Conservation (phyloP, 1,140 invertebrate species). For the Lutraria rhynchaena region DNA sequence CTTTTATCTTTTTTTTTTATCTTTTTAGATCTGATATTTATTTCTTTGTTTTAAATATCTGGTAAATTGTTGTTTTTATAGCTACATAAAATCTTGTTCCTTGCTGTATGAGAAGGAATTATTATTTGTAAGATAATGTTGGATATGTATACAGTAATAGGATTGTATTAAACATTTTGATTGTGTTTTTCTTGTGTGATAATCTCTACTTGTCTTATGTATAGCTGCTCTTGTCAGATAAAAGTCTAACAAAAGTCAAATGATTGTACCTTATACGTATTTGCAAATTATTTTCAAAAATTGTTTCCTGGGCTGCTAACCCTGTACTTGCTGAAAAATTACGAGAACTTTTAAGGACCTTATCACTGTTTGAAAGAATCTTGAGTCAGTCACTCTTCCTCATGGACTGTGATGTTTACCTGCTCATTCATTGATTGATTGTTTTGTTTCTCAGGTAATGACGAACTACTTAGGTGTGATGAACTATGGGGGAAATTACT, state of each 20-base stretch:
- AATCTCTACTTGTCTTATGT: too few relatives aligned
- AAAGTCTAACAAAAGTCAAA: neutral
- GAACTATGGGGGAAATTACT: conserved; percentile 58
- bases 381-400: neutral
- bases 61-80: too few relatives aligned
- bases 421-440: conserved; percentile 6
- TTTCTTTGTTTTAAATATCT: too few relatives aligned
- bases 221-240: too few relatives aligned
- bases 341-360: neutral
- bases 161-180: too few relatives aligned
- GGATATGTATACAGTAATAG: too few relatives aligned
- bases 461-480: conserved; percentile 61
- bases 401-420: neutral
- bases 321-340: neutral
- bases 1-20: too few relatives aligned
- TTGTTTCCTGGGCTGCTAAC: neutral
- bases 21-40: too few relatives aligned
- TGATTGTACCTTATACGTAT: neutral
- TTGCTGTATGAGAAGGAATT: too few relatives aligned
- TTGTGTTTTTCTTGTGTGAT: too few relatives aligned
- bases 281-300: conserved; percentile 19
- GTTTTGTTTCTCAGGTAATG: conserved; percentile 60
- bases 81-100: too few relatives aligned
- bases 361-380: neutral
- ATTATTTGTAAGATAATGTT: too few relatives aligned